These are phyloP conservation scores for Cuculus canorus DNA, from an alignment of 2,797 vertebrate species.

Conservation along the genomic window DNA sequence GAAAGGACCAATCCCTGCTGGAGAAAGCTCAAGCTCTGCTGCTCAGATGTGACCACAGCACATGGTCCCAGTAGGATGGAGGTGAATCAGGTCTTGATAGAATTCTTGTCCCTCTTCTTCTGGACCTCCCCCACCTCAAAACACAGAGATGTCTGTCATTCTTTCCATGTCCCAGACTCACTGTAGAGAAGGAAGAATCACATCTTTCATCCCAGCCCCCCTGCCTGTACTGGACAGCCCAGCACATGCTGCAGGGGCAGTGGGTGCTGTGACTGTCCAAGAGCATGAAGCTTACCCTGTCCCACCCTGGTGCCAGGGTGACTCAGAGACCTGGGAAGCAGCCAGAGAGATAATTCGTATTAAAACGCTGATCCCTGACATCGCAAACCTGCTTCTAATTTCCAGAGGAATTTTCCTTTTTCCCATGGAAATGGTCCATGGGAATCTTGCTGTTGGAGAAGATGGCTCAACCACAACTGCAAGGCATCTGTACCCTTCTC, in stretches of 20 bases:
- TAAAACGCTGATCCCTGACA: not conserved
- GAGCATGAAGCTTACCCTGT: not conserved
- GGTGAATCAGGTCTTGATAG: not conserved
- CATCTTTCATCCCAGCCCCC: not conserved
- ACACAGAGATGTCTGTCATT: not conserved
- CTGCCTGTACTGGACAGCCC: not conserved
- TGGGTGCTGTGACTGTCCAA: not conserved
- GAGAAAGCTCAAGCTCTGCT: not conserved
- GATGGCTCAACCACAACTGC: not conserved
- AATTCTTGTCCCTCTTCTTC: not conserved
- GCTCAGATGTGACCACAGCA: not conserved
- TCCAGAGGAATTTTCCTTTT: constrained; percentile 30
- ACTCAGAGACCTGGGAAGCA: constrained; percentile 16
- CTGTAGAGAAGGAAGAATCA: not conserved
- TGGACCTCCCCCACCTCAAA: not conserved
- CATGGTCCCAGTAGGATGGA: accelerated
- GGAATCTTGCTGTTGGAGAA: not conserved
- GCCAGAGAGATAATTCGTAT: constrained; percentile 37
- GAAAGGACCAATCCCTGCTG: accelerated
- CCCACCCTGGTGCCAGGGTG: not conserved
- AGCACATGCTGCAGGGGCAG: not conserved
- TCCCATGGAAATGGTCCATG: not conserved
- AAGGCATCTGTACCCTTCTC: not conserved
- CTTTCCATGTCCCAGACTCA: not conserved
- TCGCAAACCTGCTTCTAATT: constrained; percentile 29